Evolutionary conservation across 1,140 invertebrate species (phyloP).

Genomic region (Megalopta genalis): DNA sequence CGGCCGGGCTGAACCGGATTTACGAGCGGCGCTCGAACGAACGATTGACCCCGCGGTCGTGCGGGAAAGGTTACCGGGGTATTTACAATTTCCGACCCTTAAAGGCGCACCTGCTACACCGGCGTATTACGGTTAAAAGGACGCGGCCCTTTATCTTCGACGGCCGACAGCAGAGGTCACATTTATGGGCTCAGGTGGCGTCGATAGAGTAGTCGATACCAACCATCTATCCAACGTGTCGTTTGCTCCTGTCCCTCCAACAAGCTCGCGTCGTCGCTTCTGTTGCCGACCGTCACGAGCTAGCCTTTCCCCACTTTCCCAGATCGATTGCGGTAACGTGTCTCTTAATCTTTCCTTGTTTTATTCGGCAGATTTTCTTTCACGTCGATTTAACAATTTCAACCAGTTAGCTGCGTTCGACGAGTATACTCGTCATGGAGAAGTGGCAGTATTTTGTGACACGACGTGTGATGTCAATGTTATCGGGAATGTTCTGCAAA

Average conservation of each 20-base stretch:
- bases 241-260: constrained; percentile 25
- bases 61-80: constrained; percentile 3
- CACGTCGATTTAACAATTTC: too few relatives aligned
- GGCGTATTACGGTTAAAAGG: constrained; percentile 31
- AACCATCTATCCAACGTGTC: constrained; percentile 19
- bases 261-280: not conserved
- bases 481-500: too few relatives aligned
- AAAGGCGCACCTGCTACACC: constrained; percentile 51
- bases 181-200: constrained; percentile 55
- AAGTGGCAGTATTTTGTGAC: too few relatives aligned
- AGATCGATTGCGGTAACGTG: too few relatives aligned
- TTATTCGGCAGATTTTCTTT: too few relatives aligned
- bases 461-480: too few relatives aligned
- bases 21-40: constrained; percentile 11
- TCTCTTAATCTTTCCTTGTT: too few relatives aligned
- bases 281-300: too few relatives aligned
- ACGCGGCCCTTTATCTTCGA: constrained; percentile 46
- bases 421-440: too few relatives aligned
- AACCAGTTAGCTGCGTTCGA: too few relatives aligned
- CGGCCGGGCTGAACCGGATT: constrained; percentile 33
- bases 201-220: constrained; percentile 54
- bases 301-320: too few relatives aligned
- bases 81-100: constrained; percentile 46
- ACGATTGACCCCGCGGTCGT: constrained; percentile 12
- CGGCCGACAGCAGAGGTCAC: constrained; percentile 8